Evolutionary conservation across 2,888 invertebrate genomes (phyloP).

Genomic region (Phytoseiulus persimilis): DNA sequence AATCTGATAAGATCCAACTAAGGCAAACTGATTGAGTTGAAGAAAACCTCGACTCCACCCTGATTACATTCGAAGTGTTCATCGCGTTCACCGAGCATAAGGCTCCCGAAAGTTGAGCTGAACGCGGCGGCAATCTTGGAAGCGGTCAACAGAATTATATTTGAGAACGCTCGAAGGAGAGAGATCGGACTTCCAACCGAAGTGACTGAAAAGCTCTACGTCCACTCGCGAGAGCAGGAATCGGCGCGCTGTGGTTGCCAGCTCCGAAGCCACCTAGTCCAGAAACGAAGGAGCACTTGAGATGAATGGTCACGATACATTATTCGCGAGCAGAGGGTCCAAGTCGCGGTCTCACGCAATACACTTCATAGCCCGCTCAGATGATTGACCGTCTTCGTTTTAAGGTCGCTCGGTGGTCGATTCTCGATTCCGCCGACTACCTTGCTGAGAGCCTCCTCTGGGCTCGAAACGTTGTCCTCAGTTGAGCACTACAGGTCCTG

Average conservation of each 20-base stretch:
- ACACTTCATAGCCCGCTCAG: not conserved
- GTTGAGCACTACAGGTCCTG: no score
- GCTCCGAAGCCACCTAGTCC: no score
- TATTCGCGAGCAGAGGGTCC: not conserved
- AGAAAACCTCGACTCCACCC: not conserved
- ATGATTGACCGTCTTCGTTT: not conserved
- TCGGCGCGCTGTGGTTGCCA: no score
- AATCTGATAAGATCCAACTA: not conserved
- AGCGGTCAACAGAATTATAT: no score
- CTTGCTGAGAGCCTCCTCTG: no score
- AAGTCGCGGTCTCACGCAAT: not conserved
- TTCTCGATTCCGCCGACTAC: not conserved
- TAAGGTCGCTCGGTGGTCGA: not conserved
- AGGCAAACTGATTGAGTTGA: not conserved
- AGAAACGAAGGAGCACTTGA: not conserved
- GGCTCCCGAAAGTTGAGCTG: not conserved
- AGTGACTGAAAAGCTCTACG: no score
- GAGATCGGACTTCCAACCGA: no score
- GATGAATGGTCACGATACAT: not conserved
- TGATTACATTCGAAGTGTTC: not conserved
- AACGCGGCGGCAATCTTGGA: no score
- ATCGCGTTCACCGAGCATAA: not conserved
- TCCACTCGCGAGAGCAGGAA: no score
- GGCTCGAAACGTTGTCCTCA: no score
- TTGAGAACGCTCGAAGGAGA: no score